Percentiles rank a stretch among this genome's conserved stretches.
Conservation (phyloP, 2,113 vertebrate genomes). For the Willisornis vidua region DNA sequence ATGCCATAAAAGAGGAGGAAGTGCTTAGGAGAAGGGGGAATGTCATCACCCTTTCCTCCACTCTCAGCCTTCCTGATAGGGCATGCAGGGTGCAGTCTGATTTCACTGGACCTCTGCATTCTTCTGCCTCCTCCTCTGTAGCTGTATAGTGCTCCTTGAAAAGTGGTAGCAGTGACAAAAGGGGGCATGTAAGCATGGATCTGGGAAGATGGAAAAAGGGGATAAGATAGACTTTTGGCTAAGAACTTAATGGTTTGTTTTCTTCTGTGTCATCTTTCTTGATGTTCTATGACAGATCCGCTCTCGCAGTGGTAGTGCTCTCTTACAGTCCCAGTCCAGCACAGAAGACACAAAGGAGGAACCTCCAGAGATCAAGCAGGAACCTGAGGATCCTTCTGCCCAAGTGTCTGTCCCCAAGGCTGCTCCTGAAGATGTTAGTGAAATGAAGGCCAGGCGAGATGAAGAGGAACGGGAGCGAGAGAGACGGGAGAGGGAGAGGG, state of each 20-base stretch:
- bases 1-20: neutral
- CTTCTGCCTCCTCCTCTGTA: neutral
- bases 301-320: slow-evolving; percentile 82
- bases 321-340: slow-evolving; percentile 93
- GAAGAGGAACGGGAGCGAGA: slow-evolving; percentile 79
- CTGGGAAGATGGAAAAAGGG: neutral
- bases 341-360: slow-evolving; percentile 92
- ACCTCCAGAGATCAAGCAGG: slow-evolving; percentile 81
- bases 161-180: neutral
- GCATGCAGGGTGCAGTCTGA: neutral
- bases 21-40: neutral
- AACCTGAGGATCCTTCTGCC: slow-evolving; percentile 77
- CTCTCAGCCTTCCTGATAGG: fast-evolving
- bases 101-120: neutral
- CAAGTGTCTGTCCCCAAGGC: slow-evolving; percentile 77
- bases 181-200: no score
- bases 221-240: neutral
- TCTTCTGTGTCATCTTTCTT: neutral
- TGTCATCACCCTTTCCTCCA: neutral
- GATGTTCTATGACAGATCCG: slow-evolving; percentile 69
- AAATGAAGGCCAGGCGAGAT: slow-evolving; percentile 74
- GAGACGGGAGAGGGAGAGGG: slow-evolving; percentile 84
- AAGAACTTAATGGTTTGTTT: neutral
- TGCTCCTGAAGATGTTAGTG: slow-evolving; percentile 69
- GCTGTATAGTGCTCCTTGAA: neutral